phyloP scores from a whole-genome alignment of 2,113 vertebrate genomes.

The Calyptommatus sinebrachiatus region DNA sequence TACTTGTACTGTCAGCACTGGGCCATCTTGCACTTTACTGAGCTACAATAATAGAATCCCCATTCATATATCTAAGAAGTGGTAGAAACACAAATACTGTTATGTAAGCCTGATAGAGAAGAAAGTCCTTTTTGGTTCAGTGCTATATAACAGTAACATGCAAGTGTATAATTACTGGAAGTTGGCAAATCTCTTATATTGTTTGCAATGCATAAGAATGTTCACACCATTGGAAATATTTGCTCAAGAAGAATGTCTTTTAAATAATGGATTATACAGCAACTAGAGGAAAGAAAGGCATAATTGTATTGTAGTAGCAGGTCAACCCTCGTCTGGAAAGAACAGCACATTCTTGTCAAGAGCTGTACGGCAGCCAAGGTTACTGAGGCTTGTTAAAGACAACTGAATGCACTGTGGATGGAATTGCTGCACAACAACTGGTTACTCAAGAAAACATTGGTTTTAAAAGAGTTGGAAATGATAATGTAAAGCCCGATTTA shows the following conservation, averaged over 20 bases:
- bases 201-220: neutral
- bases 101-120: neutral
- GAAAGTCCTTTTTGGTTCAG: neutral
- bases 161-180: too few relatives aligned
- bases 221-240: neutral
- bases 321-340: neutral
- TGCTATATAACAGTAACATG: neutral
- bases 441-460: fast-evolving
- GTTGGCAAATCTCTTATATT: neutral
- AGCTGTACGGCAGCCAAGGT: neutral
- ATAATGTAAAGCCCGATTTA: too few relatives aligned
- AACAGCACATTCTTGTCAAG: neutral
- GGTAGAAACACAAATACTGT: neutral
- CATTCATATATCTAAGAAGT: too few relatives aligned
- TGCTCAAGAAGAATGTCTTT: neutral
- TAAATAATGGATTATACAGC: neutral
- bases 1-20: too few relatives aligned
- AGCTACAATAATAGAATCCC: too few relatives aligned
- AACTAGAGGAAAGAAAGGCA: constrained; percentile 6
- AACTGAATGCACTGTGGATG: neutral
- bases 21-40: too few relatives aligned
- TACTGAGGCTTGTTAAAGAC: neutral
- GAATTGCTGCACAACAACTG: neutral
- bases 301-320: constrained; percentile 1
- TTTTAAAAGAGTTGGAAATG: neutral